A percentile compares a stretch with the other conserved stretches of the same genome.
These are phyloP conservation scores for Crossaster papposus DNA, from an alignment of 53 echinoderm and acorn worm species.

Conservation along the genomic window DNA sequence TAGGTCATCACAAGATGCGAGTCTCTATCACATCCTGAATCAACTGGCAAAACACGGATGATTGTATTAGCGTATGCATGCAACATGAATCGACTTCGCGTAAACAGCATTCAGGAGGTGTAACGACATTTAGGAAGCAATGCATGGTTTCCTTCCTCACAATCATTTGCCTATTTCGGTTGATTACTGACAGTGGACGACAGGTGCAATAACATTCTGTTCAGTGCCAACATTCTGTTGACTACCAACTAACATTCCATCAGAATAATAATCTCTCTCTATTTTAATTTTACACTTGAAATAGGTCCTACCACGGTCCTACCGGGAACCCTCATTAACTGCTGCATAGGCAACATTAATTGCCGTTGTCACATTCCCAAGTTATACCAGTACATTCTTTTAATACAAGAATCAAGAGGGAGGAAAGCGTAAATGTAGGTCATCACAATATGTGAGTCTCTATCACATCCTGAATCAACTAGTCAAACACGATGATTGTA, in stretches of 20 bases:
- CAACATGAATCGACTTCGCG: not conserved
- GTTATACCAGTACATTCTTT: too few relatives aligned
- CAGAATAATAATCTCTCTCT: not conserved
- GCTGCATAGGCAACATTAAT: too few relatives aligned
- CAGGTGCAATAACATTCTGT: constrained; percentile 10
- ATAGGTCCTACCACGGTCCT: too few relatives aligned
- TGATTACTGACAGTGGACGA: not conserved
- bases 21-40: not conserved
- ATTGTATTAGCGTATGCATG: not conserved
- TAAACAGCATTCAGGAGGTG: not conserved
- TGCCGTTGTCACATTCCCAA: too few relatives aligned
- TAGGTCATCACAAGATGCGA: not conserved
- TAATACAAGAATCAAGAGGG: too few relatives aligned
- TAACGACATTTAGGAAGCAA: too few relatives aligned
- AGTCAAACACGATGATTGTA: not conserved
- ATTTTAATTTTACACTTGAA: too few relatives aligned
- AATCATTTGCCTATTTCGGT: not conserved
- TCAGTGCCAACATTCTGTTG: too few relatives aligned
- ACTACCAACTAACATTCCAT: not conserved
- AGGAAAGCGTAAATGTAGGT: not conserved
- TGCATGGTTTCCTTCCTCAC: too few relatives aligned
- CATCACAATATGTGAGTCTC: not conserved
- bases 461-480: not conserved
- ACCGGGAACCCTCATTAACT: too few relatives aligned
- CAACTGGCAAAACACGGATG: not conserved